Percentiles rank a stretch among this genome's conserved stretches.
Conservation (phyloP, 2,888 invertebrate genomes). For the Xanthostigma xanthostigma region DNA sequence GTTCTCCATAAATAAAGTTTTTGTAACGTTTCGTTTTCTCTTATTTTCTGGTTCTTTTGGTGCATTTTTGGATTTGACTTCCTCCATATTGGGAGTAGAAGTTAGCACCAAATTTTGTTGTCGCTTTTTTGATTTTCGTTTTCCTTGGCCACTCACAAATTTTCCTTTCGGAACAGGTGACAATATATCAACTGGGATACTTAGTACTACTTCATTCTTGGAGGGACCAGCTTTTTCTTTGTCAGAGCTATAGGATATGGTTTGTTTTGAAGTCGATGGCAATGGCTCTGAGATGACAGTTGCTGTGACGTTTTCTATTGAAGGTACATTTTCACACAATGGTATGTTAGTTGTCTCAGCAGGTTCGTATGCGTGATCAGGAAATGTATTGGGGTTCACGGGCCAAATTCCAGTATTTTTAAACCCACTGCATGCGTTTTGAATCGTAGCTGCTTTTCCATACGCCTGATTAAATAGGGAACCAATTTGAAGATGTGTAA, state of each 20-base stretch:
- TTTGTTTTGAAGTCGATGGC: no score
- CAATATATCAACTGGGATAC: neutral
- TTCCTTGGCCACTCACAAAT: neutral
- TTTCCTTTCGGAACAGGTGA: neutral
- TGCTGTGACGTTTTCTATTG: no score
- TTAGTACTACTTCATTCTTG: neutral
- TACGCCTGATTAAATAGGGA: constrained; percentile 12
- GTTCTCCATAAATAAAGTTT: neutral
- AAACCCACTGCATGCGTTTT: constrained; percentile 11
- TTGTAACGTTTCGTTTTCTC: neutral
- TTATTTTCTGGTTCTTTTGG: neutral
- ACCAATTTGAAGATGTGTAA: constrained; percentile 11
- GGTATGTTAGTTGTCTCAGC: no score
- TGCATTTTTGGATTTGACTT: neutral
- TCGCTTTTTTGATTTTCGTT: neutral
- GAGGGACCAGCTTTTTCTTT: no score
- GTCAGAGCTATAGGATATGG: no score
- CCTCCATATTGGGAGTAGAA: neutral
- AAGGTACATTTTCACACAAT: no score
- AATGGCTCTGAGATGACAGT: no score
- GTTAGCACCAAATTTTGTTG: neutral
- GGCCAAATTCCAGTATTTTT: constrained; percentile 12
- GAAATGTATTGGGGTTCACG: constrained; percentile 1
- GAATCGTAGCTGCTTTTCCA: constrained; percentile 11
- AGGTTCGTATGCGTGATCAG: no score